Base-by-base conservation (phyloP, 2,113 vertebrate species). In the Edolisoma coerulescens region DNA sequence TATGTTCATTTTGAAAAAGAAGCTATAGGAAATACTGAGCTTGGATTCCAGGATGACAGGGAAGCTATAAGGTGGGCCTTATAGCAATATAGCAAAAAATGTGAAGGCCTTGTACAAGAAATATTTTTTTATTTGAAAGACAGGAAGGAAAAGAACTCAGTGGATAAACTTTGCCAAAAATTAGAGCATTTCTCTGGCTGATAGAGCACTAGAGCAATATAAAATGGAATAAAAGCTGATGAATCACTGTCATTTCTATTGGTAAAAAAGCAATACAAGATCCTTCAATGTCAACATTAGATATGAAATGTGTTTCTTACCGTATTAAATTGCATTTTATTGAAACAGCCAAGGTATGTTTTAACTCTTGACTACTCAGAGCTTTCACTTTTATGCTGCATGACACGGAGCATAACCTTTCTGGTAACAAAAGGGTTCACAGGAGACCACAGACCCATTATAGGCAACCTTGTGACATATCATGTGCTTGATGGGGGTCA, bases 221-320 rank as follows among this genome's bases (percentile, higher is more conserved):
- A 97, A 96, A 97, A 79, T 83, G 63, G 95, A 97, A 97, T 94
- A 95, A 94, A 94, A 96, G 70, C 90, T 95, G 95, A 96, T 97
- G 97, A 95, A 97, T 96, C 95, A 96, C 92, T 97, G 97, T 96
- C 90, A 96, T 97, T 96, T 96, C 95, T 96, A 89, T 95, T 93
- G 96, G 93, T 95, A 91, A 96, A 96, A 97, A 95, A 94, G 90
- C 89, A 96, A 90, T 94, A 94, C 87, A 92, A 91, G 95, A 96
- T 97, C 93, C 91, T 89, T 96, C 95, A 94, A 82, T 97, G 96
- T 96, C 96, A 97, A 59, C 85, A 94, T 95, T 95, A 95, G 94
- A 90, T 93, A 95, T 94, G 86, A 97, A 97, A 96, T 87, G 88
- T 92, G 90, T 93, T 97, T 90, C 84, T 94, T 91, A 83, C 82